phyloP scores from a whole-genome alignment of 1,140 invertebrate species.

The Tyrophagus putrescentiae region DNA sequence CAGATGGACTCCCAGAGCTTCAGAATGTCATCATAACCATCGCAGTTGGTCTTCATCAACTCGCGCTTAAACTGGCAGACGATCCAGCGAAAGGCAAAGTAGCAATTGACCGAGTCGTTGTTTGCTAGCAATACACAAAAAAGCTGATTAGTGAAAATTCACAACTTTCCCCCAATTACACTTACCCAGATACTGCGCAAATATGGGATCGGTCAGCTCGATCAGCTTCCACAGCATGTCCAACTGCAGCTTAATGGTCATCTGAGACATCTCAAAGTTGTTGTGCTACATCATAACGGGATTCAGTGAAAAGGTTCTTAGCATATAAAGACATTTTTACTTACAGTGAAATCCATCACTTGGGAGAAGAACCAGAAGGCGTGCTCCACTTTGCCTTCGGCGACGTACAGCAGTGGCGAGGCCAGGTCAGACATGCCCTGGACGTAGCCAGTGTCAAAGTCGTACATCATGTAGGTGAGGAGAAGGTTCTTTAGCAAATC shows the following conservation, averaged over 20 bases:
- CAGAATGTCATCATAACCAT: constrained; percentile 22
- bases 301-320: not conserved
- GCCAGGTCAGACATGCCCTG: constrained; percentile 90
- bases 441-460: constrained; percentile 68
- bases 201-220: constrained; percentile 23
- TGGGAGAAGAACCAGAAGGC: constrained; percentile 99
- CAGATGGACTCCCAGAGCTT: constrained; percentile 25
- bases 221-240: constrained; percentile 20
- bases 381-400: constrained; percentile 77
- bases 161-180: not conserved
- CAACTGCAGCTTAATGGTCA: constrained; percentile 21
- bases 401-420: constrained; percentile 74
- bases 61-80: constrained; percentile 48
- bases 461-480: constrained; percentile 99
- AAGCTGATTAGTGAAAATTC: not conserved
- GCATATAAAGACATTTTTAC: constrained; percentile 24
- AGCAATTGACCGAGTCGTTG: constrained; percentile 93
- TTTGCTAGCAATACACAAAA: constrained; percentile 43
- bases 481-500: constrained; percentile 71
- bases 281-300: constrained; percentile 12
- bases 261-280: constrained; percentile 26
- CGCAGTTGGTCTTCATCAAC: constrained; percentile 34
- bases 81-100: constrained; percentile 86
- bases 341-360: constrained; percentile 89
- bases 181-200: constrained; percentile 24